phyloP scores from a whole-genome alignment of 2,888 invertebrate species.

The Pseudococcus longispinus region DNA sequence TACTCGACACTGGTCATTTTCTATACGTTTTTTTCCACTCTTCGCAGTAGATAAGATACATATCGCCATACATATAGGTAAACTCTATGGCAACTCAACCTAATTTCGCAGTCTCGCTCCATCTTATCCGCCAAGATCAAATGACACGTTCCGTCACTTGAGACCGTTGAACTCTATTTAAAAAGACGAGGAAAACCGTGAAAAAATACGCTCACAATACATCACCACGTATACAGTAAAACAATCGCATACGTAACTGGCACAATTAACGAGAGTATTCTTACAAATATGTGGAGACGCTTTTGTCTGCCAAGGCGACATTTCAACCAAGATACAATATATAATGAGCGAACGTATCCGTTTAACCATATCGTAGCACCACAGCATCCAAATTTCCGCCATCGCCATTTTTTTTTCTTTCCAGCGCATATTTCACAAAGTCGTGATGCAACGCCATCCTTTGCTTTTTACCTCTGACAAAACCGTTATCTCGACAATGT shows the following conservation, averaged over 20 bases:
- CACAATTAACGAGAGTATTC: constrained; percentile 17
- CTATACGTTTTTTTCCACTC: not conserved
- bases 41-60: not conserved
- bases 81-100: not conserved
- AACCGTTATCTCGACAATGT: constrained; percentile 8
- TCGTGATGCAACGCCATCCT: not conserved
- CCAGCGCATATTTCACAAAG: not conserved
- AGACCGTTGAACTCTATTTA: constrained; percentile 19
- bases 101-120: not conserved
- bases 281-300: not conserved
- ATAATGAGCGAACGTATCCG: not conserved
- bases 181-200: not conserved
- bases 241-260: constrained; percentile 7
- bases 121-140: constrained; percentile 4
- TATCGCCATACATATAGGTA: not conserved
- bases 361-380: not conserved
- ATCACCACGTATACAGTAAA: not conserved
- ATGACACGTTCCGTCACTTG: constrained; percentile 12
- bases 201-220: not conserved
- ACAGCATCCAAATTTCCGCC: constrained; percentile 16
- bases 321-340: not conserved
- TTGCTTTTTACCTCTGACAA: not conserved
- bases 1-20: not conserved
- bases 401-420: not conserved
- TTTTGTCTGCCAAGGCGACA: not conserved